Conservation (phyloP, 2,888 invertebrate species). For the Drosophila barbarae region DNA sequence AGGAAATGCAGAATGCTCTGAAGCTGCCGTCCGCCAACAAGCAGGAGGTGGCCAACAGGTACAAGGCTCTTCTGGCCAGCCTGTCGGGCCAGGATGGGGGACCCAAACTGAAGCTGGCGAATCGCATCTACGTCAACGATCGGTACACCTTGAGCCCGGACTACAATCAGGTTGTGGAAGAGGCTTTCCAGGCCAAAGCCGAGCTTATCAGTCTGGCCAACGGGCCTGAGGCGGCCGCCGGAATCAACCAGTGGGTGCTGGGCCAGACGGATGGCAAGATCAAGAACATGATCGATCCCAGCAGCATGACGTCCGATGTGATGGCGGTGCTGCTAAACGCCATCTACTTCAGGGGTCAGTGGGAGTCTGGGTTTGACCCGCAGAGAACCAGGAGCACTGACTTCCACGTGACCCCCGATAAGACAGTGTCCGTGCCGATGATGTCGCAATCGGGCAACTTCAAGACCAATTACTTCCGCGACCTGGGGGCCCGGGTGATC, state of each 20-base stretch:
- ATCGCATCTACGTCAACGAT: conserved; percentile 30
- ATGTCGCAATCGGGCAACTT: conserved; percentile 20
- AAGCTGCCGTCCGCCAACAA: conserved; percentile 12
- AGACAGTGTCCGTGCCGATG: conserved; percentile 27
- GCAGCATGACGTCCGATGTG: conserved; percentile 79
- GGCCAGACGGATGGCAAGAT: conserved; percentile 23
- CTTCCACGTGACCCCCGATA: conserved; percentile 9
- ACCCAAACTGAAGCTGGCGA: conserved; percentile 19
- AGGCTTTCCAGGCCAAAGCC: conserved; percentile 27
- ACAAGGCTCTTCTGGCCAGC: conserved; percentile 4
- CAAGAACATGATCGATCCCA: conserved; percentile 15
- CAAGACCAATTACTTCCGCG: conserved; percentile 13
- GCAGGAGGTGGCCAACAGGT: conserved; percentile 16
- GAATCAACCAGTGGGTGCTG: conserved; percentile 27
- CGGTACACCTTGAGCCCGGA: conserved; percentile 6
- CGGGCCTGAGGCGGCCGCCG: conserved; percentile 11
- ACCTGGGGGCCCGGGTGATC: conserved; percentile 8
- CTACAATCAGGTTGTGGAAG: conserved; percentile 20
- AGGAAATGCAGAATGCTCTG: conserved; percentile 10
- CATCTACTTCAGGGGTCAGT: conserved; percentile 86
- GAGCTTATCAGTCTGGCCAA: conserved; percentile 9
- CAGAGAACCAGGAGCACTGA: background rate
- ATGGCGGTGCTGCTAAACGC: conserved; percentile 88
- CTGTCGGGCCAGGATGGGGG: background rate
- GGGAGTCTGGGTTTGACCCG: conserved; percentile 82